A percentile compares a stretch with the other conserved stretches of the same genome.
These are phyloP conservation scores for Napeogenes inachia DNA, from an alignment of 2,888 invertebrate genomes.

Conservation along the genomic window DNA sequence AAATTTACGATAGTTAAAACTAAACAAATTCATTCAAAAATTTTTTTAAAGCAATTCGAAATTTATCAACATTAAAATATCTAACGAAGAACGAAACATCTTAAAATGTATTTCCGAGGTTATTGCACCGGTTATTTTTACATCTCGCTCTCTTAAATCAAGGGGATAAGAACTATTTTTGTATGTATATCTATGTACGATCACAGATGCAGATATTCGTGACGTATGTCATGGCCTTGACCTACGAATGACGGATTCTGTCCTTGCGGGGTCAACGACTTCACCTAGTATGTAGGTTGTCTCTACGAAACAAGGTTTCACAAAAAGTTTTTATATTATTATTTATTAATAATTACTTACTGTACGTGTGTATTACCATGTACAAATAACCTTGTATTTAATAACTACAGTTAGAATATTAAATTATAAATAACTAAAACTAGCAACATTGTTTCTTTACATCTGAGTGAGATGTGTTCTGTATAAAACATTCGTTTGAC, in stretches of 20 bases:
- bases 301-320: conserved; percentile 6
- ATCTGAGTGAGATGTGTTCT: conserved; percentile 41
- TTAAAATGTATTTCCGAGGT: conserved; percentile 50
- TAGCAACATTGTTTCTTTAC: conserved; percentile 3
- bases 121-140: conserved; percentile 65
- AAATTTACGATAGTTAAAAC: too few species aligned
- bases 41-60: conserved; percentile 6
- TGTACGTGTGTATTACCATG: too few species aligned
- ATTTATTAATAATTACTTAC: too few species aligned
- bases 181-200: conserved; percentile 67
- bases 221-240: conserved; percentile 70
- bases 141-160: conserved; percentile 42
- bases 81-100: conserved; percentile 60
- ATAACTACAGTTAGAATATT: not conserved
- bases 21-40: too few species aligned
- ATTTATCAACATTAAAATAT: conserved; percentile 45
- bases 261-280: conserved; percentile 70
- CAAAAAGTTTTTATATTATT: too few species aligned
- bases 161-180: conserved; percentile 53
- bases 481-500: conserved; percentile 29
- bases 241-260: conserved; percentile 69
- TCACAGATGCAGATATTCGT: conserved; percentile 70
- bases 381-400: not conserved
- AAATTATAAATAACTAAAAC: not conserved
- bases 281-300: conserved; percentile 50